Evolutionary conservation across 2,113 vertebrate genomes (phyloP), one percentile per base, ranked within the genome.

Genomic region (Stegostoma tigrinum): DNA sequence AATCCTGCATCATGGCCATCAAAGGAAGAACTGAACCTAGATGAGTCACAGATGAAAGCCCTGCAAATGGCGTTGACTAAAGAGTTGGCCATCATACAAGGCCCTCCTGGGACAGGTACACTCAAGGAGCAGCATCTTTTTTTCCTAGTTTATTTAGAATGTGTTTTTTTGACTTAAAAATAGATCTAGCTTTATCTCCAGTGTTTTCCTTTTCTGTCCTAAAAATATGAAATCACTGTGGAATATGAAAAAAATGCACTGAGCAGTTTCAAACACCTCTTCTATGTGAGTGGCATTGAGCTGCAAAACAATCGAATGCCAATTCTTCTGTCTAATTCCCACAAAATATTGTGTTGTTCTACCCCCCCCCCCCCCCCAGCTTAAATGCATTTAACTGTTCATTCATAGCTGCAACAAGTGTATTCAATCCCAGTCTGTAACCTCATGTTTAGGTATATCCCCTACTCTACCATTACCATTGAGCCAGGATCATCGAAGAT

Each of bases 31-130:
- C 96, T 99, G 96, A 97, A 97, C 21, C 97, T 99, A 96, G 98
- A 99, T 96, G 98, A 98, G 89, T 99, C 98, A 96, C 99, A 99
- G 96, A 98, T 98, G 97, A 96, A 96, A 97, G 99, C 99, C 75
- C 91, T 99, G 95, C 97, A 97, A 94, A 97, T 99, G 96, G 98
- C 98, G n/a, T 97, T 99, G 95, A 99, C 99, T n/a, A 98, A 98
- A 96, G 99, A 99, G 96, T 96, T 99, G 96, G 98, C 98, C 96
- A 98, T 99, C 96, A 98, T 99, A 96, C 99, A 99, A 96, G 99
- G 99, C 96, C 99, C 99, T 96, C 99, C 99, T 95, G 99, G 99
- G 96, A 99, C 99, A 96, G 99, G 99, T 99, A 96, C 24, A n/a
- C 15, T 52, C 12, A 4, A 72, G 17, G 19, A 95, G 19, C 8